Evolutionary conservation across 2,113 vertebrate species (phyloP).

Genomic region (Indicator maculatus): DNA sequence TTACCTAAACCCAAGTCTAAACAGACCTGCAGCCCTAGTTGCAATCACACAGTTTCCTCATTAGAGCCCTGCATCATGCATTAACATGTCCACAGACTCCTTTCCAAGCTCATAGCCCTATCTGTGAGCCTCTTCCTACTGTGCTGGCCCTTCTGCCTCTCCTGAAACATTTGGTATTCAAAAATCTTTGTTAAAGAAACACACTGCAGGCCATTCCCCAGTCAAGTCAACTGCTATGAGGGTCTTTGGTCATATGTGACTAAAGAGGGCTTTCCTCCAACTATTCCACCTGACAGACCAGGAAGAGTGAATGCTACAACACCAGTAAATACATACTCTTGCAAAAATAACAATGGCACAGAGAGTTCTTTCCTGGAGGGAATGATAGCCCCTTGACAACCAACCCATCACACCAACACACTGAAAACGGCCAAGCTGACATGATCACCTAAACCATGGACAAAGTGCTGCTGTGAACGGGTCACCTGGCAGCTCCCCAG

Average conservation of each 20-base stretch:
- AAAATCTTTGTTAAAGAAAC: background rate
- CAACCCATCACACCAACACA: background rate
- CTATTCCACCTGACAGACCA: background rate
- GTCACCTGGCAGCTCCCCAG: background rate
- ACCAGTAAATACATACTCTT: background rate
- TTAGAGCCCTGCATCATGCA: background rate
- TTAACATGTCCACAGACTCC: background rate
- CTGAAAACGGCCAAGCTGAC: background rate
- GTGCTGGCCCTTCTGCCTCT: background rate
- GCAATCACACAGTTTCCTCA: background rate
- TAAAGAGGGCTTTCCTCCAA: background rate
- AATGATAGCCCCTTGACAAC: background rate
- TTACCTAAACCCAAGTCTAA: background rate
- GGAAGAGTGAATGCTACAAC: background rate
- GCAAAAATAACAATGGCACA: background rate
- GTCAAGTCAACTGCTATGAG: background rate
- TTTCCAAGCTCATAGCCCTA: background rate
- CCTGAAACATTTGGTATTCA: background rate
- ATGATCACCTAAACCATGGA: background rate
- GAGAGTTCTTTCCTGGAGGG: background rate
- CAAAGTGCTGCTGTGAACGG: background rate
- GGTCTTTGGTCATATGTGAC: background rate
- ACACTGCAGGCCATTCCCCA: background rate
- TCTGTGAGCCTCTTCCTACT: background rate
- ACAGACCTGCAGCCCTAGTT: background rate